Conservation (phyloP, 1,140 invertebrate genomes). For the Doryteuthis pealeii region DNA sequence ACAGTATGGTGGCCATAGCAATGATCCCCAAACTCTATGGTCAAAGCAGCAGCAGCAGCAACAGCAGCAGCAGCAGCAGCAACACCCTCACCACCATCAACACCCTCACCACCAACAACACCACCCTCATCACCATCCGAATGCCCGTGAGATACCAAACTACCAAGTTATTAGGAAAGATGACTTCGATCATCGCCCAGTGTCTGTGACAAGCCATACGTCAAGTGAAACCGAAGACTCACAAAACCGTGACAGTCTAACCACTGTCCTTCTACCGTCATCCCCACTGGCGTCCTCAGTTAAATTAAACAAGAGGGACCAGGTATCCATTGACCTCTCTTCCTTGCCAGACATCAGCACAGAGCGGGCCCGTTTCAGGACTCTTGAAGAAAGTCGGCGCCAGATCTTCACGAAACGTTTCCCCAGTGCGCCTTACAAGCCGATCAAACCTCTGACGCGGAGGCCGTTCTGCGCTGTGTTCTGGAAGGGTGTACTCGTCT, state of each 20-base stretch:
- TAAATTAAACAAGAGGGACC: constrained; percentile 30
- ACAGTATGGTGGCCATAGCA: constrained; percentile 13
- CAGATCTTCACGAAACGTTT: constrained; percentile 16
- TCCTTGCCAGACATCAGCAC: constrained; percentile 13
- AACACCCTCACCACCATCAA: background rate
- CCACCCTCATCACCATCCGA: background rate
- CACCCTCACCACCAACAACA: background rate
- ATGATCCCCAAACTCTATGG: constrained; percentile 1
- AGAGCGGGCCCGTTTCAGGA: constrained; percentile 14
- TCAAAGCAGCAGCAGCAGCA: constrained; percentile 2
- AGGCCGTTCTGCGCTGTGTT: constrained; percentile 58
- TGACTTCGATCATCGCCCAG: background rate
- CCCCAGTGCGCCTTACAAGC: constrained; percentile 49
- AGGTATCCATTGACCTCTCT: constrained; percentile 18
- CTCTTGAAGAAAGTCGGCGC: constrained; percentile 8
- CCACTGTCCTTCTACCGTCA: constrained; percentile 18
- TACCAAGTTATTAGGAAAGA: background rate
- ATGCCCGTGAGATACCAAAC: background rate
- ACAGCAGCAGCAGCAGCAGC: background rate
- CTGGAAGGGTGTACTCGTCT: constrained; percentile 51
- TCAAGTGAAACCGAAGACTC: constrained; percentile 12
- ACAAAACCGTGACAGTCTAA: constrained; percentile 9
- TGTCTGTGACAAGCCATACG: constrained; percentile 2
- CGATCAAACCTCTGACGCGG: constrained; percentile 60
- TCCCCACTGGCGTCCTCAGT: constrained; percentile 22